Conservation (phyloP, 1,140 invertebrate genomes). For the Drosophila arawakana region DNA sequence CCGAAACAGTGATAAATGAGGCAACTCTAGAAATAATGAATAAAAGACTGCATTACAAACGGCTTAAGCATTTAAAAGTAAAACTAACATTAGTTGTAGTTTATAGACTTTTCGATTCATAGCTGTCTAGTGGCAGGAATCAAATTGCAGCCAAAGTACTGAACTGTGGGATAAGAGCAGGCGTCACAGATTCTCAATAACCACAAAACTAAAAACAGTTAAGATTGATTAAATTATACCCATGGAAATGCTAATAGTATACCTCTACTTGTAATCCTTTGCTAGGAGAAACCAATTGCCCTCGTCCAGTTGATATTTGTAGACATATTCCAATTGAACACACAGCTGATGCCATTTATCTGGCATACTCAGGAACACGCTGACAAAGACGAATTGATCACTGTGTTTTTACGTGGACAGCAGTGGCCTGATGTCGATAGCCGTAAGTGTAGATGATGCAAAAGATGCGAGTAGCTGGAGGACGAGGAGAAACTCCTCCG, state of each 20-base stretch:
- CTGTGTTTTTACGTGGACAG: conserved; percentile 55
- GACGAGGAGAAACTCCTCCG: not conserved
- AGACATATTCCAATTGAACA: conserved; percentile 55
- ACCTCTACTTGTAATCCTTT: conserved; percentile 65
- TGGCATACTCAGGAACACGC: conserved; percentile 42
- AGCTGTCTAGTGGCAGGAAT: conserved; percentile 33
- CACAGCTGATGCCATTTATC: conserved; percentile 58
- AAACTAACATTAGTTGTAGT: not conserved
- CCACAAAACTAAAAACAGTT: conserved; percentile 53
- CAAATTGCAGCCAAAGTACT: conserved; percentile 70
- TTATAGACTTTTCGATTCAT: not conserved
- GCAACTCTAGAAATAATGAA: not conserved
- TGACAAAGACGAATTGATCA: conserved; percentile 66
- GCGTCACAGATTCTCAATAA: conserved; percentile 64
- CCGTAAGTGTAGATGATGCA: conserved; percentile 60
- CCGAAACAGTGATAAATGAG: not conserved
- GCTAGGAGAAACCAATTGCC: conserved; percentile 68
- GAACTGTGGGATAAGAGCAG: conserved; percentile 48
- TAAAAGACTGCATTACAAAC: not conserved
- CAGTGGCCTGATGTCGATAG: conserved; percentile 28
- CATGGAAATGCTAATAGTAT: not conserved
- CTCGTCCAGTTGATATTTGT: conserved; percentile 58
- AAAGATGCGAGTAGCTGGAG: conserved; percentile 40
- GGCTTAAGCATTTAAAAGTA: not conserved
- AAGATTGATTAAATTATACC: not conserved